Base-by-base conservation (phyloP, 2,888 invertebrate genomes). In the Hyposoter dolosus region DNA sequence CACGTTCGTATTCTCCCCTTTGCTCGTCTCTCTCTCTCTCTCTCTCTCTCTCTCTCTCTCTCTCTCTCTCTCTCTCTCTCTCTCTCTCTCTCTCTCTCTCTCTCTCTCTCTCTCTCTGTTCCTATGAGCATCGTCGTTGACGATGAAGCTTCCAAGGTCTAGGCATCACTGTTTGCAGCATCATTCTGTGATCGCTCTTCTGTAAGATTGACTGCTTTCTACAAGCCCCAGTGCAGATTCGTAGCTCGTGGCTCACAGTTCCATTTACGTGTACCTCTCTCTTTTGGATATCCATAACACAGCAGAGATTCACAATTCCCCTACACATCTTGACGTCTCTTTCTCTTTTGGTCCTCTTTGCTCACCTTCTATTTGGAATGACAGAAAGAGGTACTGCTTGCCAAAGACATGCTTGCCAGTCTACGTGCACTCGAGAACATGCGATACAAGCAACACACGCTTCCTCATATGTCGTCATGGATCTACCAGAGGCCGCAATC, bases 141-240 rank as follows among this genome's bases (percentile, higher is more conserved):
- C 81, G 86, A 83, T 66, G 88, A 88, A 87, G 83, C 89, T 87
- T 87, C 86, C 78, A 81, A 71, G 79, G 28, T 77, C 83, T 82
- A 65, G 80, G 77, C 75, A 72, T 82, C 86, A 88, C 87, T 90
- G 91, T 91, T 91, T 91, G 90, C 89, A 88, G 88, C 87, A 90
- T 92, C 92, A 91, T 91, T 92, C 93, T 94, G 93, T 94, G 94
- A 94, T 94, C 93, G 90, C 90, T 94, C 93, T 94, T 90, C 93
- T 93, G 94, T 94, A 91, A 93, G 91, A 92, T 91, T 87, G 91
- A 91, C 92, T 91, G 90, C 91, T 84, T 86, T 82, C 84, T 82
- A 68, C 76, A 68, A 65, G 80, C 69, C 65, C 28, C 63, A 80
- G 71, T 83, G 72, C 83, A 78, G 63, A 60, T 47, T 66, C 80